A percentile compares a stretch with the other conserved stretches of the same genome.
phyloP scores from a whole-genome alignment of 2,113 vertebrate species.

The Lasiurus cinereus region DNA sequence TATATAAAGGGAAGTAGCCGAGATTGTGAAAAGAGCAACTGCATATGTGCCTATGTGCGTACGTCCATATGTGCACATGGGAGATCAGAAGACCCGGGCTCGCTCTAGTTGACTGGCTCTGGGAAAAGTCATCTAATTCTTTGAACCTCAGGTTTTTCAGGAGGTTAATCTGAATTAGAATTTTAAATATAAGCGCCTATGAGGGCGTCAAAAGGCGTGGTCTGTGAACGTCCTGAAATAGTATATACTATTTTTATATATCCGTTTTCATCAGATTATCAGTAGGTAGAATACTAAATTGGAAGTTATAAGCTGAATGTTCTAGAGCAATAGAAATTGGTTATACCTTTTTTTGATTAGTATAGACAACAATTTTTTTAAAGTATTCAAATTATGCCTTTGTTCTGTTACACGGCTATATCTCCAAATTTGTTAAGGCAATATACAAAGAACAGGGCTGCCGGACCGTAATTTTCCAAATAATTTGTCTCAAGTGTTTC shows the following conservation, averaged over 20 bases:
- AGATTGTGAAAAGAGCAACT: slow-evolving; percentile 13
- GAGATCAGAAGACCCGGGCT: not conserved
- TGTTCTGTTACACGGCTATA: slow-evolving; percentile 4
- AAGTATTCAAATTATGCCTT: not conserved
- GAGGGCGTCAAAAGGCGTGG: not conserved
- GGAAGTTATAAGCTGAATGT: slow-evolving; percentile 36
- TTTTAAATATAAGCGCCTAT: not conserved
- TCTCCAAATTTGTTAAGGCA: slow-evolving; percentile 26
- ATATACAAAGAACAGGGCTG: not conserved
- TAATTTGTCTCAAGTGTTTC: slow-evolving; percentile 28
- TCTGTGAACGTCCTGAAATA: slow-evolving; percentile 27
- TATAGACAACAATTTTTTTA: not conserved
- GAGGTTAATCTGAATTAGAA: not conserved
- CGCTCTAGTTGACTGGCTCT: not conserved
- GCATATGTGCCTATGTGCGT: too few relatives aligned
- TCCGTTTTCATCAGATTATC: slow-evolving; percentile 43
- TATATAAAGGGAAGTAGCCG: not conserved
- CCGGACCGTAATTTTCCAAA: slow-evolving; percentile 1
- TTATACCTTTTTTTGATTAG: not conserved
- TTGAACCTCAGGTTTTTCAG: slow-evolving; percentile 21
- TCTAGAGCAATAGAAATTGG: not conserved
- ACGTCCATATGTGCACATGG: not conserved
- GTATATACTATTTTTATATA: not conserved
- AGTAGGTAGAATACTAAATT: not conserved
- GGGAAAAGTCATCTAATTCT: slow-evolving; percentile 3